phyloP scores from a whole-genome alignment of 2,797 vertebrate genomes.

The Anas bahamensis region DNA sequence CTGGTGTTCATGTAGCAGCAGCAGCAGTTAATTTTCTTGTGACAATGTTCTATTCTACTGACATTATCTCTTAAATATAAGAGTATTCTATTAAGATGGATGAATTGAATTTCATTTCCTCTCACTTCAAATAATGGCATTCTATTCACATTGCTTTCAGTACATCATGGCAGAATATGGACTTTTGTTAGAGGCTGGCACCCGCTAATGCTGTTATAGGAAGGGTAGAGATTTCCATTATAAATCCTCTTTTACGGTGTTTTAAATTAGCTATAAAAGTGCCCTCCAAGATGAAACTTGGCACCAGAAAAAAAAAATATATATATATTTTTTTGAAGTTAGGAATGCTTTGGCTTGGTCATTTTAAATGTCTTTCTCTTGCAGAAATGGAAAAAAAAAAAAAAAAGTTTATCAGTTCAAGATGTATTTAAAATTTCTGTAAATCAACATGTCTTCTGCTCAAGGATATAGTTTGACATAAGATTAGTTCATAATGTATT shows the following conservation, averaged over 20 bases:
- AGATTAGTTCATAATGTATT: neutral
- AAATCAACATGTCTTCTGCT: conserved; percentile 30
- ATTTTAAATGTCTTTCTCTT: neutral
- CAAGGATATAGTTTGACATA: conserved; percentile 28
- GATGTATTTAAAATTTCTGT: conserved; percentile 14
- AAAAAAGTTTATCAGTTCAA: conserved; percentile 32
- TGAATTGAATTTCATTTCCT: conserved; percentile 71
- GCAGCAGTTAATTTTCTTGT: conserved; percentile 60
- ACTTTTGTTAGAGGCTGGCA: conserved; percentile 58
- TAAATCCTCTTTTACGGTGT: conserved; percentile 41
- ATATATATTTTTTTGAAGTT: neutral
- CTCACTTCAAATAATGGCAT: conserved; percentile 65
- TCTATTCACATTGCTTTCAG: conserved; percentile 65
- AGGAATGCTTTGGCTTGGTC: neutral
- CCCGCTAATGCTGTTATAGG: conserved; percentile 45
- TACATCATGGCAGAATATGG: conserved; percentile 30
- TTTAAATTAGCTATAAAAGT: conserved; percentile 54
- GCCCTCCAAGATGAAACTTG: conserved; percentile 37
- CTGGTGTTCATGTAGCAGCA: conserved; percentile 31
- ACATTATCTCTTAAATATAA: conserved; percentile 67
- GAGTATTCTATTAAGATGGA: conserved; percentile 67
- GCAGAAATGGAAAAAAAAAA: neutral
- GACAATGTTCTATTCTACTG: conserved; percentile 60
- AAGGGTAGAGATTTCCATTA: conserved; percentile 61
- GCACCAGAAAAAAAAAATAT: neutral